Base-by-base conservation (phyloP, 2,797 vertebrate species). In the Schizopygopsis pylzovi region DNA sequence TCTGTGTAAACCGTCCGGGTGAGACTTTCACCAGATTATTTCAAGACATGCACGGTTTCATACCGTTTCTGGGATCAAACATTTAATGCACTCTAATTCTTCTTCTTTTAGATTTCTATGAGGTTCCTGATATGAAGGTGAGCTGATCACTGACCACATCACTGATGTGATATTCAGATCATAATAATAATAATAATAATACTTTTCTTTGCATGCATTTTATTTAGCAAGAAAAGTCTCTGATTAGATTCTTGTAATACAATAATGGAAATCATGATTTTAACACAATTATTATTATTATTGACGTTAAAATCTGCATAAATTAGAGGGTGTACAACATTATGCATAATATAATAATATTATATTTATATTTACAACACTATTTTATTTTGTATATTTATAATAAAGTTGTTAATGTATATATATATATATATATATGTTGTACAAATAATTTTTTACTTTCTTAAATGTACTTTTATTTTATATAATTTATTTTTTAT, bases 81-180 rank as follows among this genome's bases (percentile, higher is more conserved):
- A 28, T 54, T 2, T 43, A 76, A 6, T 47, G 9, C 8, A 70
- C 28, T 33, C 13, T 84, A 3, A n/a, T 43, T 83, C 61, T 59
- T 41, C 33, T 79, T 88, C 93, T 89, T 93, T 89, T 84, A 97
- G 97, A 94, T 89, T 91, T 96, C 83, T 97, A 95, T 39, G 95
- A 95, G 89, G 91, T 95, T 88, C 94, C 95, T 77, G 95, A 96
- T 82, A 89, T 89, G 79, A 92, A 96, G 94, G 96, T 97, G 91
- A 89, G 92, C 3, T 37, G 47, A 2, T 33, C 28, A 33, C 25
- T 41, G 28, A 56, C 12, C 28, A 56, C 11, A 10, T 39, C 75
- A n/a, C 11, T 76, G 18, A 54, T 4, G 20, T 41, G 22, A 78
- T 41, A 25, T 43, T 39, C 9, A 39, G 11, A 52, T 43, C 39